Base-by-base conservation (phyloP, 2,113 vertebrate species). In the Larimichthys polyactis region DNA sequence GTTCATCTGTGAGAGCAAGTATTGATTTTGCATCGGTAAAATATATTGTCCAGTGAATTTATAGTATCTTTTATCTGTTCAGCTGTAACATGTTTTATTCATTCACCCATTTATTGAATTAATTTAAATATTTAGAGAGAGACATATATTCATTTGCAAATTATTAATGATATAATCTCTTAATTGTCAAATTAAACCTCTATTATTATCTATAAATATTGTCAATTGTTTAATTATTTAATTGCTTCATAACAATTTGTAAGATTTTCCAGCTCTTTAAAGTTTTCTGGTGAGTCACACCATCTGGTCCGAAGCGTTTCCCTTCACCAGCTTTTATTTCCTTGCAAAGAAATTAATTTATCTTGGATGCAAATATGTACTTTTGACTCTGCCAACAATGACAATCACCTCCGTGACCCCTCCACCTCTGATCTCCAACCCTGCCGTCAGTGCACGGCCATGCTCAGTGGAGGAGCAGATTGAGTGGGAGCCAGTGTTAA, bases 401-500 rank as follows among this genome's bases (percentile, higher is more conserved):
- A 75, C 75, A 64, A 40, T 87, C 77, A 84, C 82, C 66, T 85
- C 49, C 54, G 81, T 63, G 44, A 81, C 66, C 62, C 69, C 60
- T 68, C 75, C 69, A 82, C 83, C 86, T 77, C 55, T 17, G 54
- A 60, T 55, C 55, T 40, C 72, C 48, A 29, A 46, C 78, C 63
- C 48, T 24, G 27, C 62, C 52, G n/a, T 67, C 54, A 62, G 82
- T 66, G 64, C 72, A 63, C 57, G 66, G 69, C 79, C 74, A 69
- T 15, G 82, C 80, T 82, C 73, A 49, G 86, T 68, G 75, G 83
- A 87, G 79, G 82, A 87, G 82, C 90, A 90, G 94, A 93, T 90
- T 93, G 91, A 91, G 81, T 78, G 71, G 79, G 75, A 89, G 90
- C 74, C 74, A 64, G 78, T 71, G 83, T 76, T 91, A 91, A 92